Base-by-base conservation (phyloP, 2,888 invertebrate genomes). In the Ariolimax columbianus region DNA sequence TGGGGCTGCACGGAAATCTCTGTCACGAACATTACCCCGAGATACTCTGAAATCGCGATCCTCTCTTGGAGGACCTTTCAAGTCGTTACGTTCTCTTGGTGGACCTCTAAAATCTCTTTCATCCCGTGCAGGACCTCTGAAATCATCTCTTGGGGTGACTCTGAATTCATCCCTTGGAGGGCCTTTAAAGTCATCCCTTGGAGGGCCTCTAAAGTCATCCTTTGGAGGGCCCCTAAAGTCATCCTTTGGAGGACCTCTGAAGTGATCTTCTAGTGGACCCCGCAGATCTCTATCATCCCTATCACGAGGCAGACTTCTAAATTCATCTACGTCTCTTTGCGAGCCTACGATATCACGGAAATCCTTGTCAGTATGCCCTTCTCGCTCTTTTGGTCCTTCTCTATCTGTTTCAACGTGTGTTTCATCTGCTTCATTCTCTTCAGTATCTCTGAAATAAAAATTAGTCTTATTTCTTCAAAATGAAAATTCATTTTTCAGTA, bases 41-140 rank as follows among this genome's bases (percentile, higher is more conserved):
- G 83, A 55, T 79, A 82, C 68, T 77, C 86, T 85, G 68, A 80
- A 80, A 43, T 85, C 79, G 14, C 79, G 79, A 33, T 86, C 83
- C 33, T 87, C 87, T 55, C 84, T 84, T 70, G 89, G 87, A 33
- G 88, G 88, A 14, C 84, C 82, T 43, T 87, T 82, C 19, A 88
- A 88, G 81, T 89, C 89, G 72, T 83, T 86, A 47, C 87, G 77
- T 23, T 86, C 88, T 68, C 85, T 86, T 79, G 84, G 72, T 17
- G 82, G 70, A 82, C 77, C 88, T 77, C 88, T 78, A 14, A 83
- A 66, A 75, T 82, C 82, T 72, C 88, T 88, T 36, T 87, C 88
- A 86, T 89, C 89, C 36, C 88, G 68, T 78, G 83, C 70, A 19
- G 51, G 66, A 2, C 85, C 83, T 73, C 78, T 43, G 43, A 83